A percentile compares a stretch with the other conserved stretches of the same genome.
phyloP scores from a whole-genome alignment of 2,888 invertebrate genomes.

The Empis livida region DNA sequence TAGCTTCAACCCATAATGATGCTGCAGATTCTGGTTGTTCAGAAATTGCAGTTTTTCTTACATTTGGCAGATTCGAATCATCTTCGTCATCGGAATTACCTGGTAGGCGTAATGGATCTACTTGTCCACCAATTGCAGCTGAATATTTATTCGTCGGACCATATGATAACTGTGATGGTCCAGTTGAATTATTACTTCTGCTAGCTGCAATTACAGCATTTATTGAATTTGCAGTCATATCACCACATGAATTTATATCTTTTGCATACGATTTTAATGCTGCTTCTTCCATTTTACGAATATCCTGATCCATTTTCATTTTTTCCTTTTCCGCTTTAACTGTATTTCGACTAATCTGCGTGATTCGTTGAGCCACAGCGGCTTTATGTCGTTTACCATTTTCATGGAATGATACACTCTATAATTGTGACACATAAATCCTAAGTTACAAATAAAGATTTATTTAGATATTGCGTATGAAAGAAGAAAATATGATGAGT shows the following conservation, averaged over 20 bases:
- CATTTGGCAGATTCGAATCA: constrained; percentile 19
- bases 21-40: constrained; percentile 18
- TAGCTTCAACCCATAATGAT: constrained; percentile 67
- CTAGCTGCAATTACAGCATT: constrained; percentile 39
- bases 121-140: constrained; percentile 16
- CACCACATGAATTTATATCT: constrained; percentile 48
- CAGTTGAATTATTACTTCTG: constrained; percentile 21
- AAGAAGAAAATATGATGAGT: no score
- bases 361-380: constrained; percentile 76
- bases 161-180: background rate
- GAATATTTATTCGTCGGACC: constrained; percentile 1
- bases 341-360: constrained; percentile 72
- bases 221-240: constrained; percentile 30
- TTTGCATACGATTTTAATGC: constrained; percentile 78
- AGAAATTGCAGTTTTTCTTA: constrained; percentile 22
- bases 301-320: constrained; percentile 61
- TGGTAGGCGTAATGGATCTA: constrained; percentile 31
- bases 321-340: constrained; percentile 65
- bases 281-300: constrained; percentile 81
- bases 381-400: constrained; percentile 85
- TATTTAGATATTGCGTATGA: no score
- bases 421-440: no score
- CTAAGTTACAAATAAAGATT: no score
- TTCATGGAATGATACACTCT: constrained; percentile 92
- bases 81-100: constrained; percentile 28